Conservation (phyloP, 2,888 invertebrate species). For the Eupithecia exiguata region DNA sequence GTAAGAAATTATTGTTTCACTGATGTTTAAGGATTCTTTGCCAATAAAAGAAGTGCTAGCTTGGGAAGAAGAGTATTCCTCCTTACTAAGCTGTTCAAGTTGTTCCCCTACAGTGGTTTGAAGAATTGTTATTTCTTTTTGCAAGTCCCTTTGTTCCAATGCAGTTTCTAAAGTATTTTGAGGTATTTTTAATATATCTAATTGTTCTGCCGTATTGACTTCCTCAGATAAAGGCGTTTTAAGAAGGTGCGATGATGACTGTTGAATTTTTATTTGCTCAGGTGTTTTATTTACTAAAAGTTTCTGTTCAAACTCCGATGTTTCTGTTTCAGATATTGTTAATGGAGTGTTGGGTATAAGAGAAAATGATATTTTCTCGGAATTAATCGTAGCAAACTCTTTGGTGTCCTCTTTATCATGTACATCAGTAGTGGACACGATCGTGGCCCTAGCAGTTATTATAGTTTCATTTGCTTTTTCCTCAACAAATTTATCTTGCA, state of each 20-base stretch:
- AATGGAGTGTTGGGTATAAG: slow-evolving; percentile 85
- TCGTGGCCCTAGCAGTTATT: slow-evolving; percentile 86
- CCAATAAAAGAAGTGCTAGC: slow-evolving; percentile 83
- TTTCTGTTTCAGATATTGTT: slow-evolving; percentile 85
- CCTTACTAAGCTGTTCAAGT: slow-evolving; percentile 77
- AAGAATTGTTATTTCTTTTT: slow-evolving; percentile 69
- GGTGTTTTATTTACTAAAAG: slow-evolving; percentile 68
- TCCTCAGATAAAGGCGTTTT: slow-evolving; percentile 74
- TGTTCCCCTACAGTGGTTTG: slow-evolving; percentile 80
- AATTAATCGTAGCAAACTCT: slow-evolving; percentile 56
- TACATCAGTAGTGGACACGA: slow-evolving; percentile 83
- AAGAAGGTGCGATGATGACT: slow-evolving; percentile 64
- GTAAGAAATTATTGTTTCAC: slow-evolving; percentile 78
- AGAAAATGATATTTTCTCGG: slow-evolving; percentile 70
- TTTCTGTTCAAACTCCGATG: slow-evolving; percentile 86
- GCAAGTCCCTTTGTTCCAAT: slow-evolving; percentile 63
- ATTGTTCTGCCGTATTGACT: slow-evolving; percentile 72
- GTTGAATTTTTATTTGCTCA: slow-evolving; percentile 54
- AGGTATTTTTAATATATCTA: slow-evolving; percentile 57
- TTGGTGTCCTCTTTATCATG: slow-evolving; percentile 86
- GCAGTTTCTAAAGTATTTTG: slow-evolving; percentile 59
- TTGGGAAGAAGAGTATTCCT: slow-evolving; percentile 78
- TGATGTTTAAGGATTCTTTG: slow-evolving; percentile 85
- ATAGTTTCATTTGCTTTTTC: slow-evolving; percentile 74
- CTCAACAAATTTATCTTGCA: slow-evolving; percentile 75